Evolutionary conservation across 1,140 invertebrate species (phyloP), one percentile per base, ranked within the genome.

Genomic region (Panonychus citri): DNA sequence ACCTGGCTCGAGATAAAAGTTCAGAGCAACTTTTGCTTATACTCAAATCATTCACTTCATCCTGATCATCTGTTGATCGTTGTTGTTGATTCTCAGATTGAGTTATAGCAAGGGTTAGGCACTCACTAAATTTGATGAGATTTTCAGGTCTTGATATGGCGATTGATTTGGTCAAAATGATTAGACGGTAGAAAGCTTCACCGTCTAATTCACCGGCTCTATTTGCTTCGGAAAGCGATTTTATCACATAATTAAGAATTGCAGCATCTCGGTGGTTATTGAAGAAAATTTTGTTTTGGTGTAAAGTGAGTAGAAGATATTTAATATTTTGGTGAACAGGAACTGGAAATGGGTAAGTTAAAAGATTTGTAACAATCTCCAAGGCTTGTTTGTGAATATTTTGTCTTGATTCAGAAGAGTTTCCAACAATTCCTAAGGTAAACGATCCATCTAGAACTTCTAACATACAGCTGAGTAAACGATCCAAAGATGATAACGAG

Each of bases 331-430:
- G 64, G 51, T 62, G 60, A 3, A 64, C 59, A 25, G 76, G 75
- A 30, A 79, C 74, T 0, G 83, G 81, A 27, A 83, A 84, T 13
- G 87, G 85, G 52, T 90, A 69, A 49, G 82, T 83, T 3, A 93
- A 67, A n/a, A 95, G 69, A 39, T 74, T 71, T 0, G 83, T 83
- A 1, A 84, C 82, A 19, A 85, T 75, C 39, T 81, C 77, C 1
- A 85, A 71, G 0, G 82, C 77, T 34, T 74, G 34, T 19, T 74
- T 34, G 74, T 68, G 60, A 75, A 77, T 4, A 40, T 66, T 42
- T 60, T 53, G 30, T 34, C 21, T 34, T 40, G 56, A 57, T 55
- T 61, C 61, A 21, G 56, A 57, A 54, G 54, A 49, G 21, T 43
- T 64, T 30, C 56, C 66, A 63, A 26, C 65, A 63, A 40, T 62